A percentile compares a stretch with the other conserved stretches of the same genome.
These are phyloP conservation scores for Montipora sp. DNA, from an alignment of 64 coral and sea anemone species.

Conservation along the genomic window DNA sequence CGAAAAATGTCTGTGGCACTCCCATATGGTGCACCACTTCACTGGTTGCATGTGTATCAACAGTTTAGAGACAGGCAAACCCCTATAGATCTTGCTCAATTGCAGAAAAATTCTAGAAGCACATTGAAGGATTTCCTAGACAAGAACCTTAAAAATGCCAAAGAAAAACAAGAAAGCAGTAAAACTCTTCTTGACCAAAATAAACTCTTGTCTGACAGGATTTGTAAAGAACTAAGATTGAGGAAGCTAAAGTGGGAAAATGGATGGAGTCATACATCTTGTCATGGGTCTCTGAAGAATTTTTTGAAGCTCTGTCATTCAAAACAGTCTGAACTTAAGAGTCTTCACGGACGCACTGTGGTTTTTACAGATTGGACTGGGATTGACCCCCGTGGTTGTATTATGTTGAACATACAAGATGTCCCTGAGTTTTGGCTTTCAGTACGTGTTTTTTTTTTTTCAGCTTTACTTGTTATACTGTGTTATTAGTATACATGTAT, in stretches of 20 bases:
- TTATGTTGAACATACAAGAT: conserved; percentile 80
- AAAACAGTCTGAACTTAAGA: conserved; percentile 65
- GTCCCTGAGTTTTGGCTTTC: conserved; percentile 88
- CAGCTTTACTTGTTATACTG: neutral
- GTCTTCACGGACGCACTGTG: conserved; percentile 51
- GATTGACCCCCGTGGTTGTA: conserved; percentile 70
- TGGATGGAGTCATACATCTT: conserved; percentile 80
- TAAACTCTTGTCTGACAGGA: conserved; percentile 60
- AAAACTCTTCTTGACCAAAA: conserved; percentile 46
- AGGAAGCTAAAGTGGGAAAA: conserved; percentile 46
- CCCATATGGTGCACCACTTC: conserved; percentile 60
- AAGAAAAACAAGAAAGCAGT: conserved; percentile 60
- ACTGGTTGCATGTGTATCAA: conserved; percentile 82
- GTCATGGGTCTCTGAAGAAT: conserved; percentile 78
- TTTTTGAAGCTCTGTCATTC: conserved; percentile 55
- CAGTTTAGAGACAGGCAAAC: conserved; percentile 73
- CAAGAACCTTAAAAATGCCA: conserved; percentile 66
- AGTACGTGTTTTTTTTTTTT: conserved; percentile 14
- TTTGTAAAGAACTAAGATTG: conserved; percentile 64
- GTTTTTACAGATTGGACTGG: conserved; percentile 89
- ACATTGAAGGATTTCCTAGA: conserved; percentile 73
- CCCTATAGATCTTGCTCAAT: conserved; percentile 58
- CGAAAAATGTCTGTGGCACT: conserved; percentile 17
- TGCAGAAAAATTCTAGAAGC: conserved; percentile 63
- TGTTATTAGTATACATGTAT: too few relatives aligned